A percentile compares a stretch with the other conserved stretches of the same genome.
Evolutionary conservation across 1,140 invertebrate genomes (phyloP).

Genomic region (Hypothenemus hampei): DNA sequence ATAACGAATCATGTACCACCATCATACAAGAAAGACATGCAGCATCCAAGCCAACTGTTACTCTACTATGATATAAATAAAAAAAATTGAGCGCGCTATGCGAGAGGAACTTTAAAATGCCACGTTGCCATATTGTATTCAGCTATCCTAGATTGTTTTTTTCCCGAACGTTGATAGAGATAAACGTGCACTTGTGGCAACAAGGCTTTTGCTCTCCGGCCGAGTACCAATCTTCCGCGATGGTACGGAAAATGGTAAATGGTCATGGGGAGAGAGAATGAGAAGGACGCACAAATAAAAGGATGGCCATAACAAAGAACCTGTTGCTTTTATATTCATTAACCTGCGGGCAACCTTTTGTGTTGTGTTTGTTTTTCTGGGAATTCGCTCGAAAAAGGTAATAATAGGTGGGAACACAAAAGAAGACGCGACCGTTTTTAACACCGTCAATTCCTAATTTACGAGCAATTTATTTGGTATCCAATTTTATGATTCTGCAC

Average conservation of each 20-base stretch:
- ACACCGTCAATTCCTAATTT: background rate
- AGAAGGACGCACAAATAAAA: background rate
- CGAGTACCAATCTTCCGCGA: conserved; percentile 7
- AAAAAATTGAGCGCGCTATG: conserved; percentile 14
- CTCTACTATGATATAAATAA: background rate
- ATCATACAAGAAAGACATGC: background rate
- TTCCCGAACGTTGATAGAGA: background rate
- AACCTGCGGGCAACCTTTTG: background rate
- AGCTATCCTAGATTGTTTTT: background rate
- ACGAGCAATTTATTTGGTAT: too few relatives aligned
- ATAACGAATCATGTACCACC: background rate
- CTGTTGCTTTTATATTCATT: conserved; percentile 13
- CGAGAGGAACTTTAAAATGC: background rate
- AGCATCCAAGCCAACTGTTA: conserved; percentile 2
- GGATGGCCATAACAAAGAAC: conserved; percentile 12
- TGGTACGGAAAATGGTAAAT: conserved; percentile 12
- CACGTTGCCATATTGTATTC: conserved; percentile 1
- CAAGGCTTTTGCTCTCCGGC: too few relatives aligned
- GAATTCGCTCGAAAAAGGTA: conserved; percentile 6
- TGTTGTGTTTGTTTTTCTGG: conserved; percentile 7
- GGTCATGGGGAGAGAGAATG: too few relatives aligned
- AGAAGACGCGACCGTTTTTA: background rate
- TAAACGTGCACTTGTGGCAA: background rate
- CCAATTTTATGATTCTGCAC: too few relatives aligned
- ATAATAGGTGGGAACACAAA: background rate